A percentile compares a stretch with the other conserved stretches of the same genome.
Evolutionary conservation across 2,797 vertebrate species (phyloP).

Genomic region (Molossus alvarezi): DNA sequence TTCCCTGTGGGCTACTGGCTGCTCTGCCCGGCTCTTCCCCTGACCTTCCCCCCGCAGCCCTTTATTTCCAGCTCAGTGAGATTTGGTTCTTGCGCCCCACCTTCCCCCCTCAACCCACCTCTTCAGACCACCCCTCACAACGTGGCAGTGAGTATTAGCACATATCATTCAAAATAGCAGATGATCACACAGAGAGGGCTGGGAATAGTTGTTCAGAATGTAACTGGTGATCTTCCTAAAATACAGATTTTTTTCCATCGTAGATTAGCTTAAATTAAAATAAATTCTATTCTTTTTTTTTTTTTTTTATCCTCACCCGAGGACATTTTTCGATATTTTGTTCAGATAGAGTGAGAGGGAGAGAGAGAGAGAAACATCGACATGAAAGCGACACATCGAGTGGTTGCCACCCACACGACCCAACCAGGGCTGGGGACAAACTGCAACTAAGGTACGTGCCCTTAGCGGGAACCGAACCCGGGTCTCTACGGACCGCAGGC

Average conservation of each 20-base stretch:
- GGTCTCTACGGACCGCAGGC: too few relatives aligned
- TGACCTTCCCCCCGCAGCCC: not conserved
- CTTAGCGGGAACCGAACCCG: too few relatives aligned
- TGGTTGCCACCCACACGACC: too few relatives aligned
- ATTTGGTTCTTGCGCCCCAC: not conserved
- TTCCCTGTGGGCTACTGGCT: not conserved
- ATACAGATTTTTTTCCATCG: slow-evolving; percentile 13
- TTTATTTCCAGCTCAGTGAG: not conserved
- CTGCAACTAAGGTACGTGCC: too few relatives aligned
- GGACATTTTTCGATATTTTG: too few relatives aligned
- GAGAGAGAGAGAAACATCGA: too few relatives aligned
- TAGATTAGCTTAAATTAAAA: slow-evolving; percentile 47
- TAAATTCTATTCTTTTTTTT: not conserved
- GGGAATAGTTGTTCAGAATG: not conserved
- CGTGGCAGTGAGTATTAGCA: not conserved
- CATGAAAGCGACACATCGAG: too few relatives aligned
- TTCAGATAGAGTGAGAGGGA: too few relatives aligned
- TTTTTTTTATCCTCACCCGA: too few relatives aligned
- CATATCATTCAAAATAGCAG: slow-evolving; percentile 6
- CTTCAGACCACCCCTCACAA: not conserved
- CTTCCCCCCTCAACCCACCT: not conserved
- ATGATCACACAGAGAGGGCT: slow-evolving; percentile 1
- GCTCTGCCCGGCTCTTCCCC: not conserved
- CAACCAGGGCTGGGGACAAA: too few relatives aligned
- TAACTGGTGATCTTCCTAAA: not conserved